These are phyloP conservation scores for Tachina lurida DNA, from an alignment of 2,888 invertebrate species.

Conservation along the genomic window DNA sequence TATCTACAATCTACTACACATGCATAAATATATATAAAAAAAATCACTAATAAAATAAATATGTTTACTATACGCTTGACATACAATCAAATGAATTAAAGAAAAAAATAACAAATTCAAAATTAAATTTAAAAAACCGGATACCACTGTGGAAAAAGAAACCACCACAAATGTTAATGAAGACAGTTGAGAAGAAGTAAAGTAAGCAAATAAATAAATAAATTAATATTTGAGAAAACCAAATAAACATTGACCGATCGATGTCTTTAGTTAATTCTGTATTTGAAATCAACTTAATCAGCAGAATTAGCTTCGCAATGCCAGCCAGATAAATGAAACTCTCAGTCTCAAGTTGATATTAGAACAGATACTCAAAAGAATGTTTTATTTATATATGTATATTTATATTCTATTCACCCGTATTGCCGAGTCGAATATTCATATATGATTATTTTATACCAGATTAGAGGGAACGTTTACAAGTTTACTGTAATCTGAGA, in stretches of 20 bases:
- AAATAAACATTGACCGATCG: conserved; percentile 61
- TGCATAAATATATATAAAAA: conserved; percentile 12
- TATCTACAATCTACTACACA: neutral
- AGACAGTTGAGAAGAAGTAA: conserved; percentile 1
- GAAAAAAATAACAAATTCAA: conserved; percentile 29
- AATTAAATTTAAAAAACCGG: conserved; percentile 41
- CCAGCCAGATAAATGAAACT: conserved; percentile 28
- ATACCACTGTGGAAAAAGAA: conserved; percentile 22
- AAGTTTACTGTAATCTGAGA: too few relatives aligned
- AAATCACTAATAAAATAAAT: conserved; percentile 8
- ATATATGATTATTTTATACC: too few relatives aligned
- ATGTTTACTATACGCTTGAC: neutral
- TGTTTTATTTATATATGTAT: too few relatives aligned
- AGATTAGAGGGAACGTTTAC: too few relatives aligned
- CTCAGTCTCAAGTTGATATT: neutral
- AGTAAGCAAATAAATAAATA: neutral
- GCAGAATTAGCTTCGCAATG: conserved; percentile 39
- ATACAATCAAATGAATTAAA: conserved; percentile 28
- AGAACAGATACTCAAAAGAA: neutral
- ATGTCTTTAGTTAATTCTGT: conserved; percentile 35
- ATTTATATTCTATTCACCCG: too few relatives aligned
- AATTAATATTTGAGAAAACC: conserved; percentile 36
- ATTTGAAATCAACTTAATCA: conserved; percentile 47
- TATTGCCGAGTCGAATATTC: neutral
- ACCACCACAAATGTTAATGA: conserved; percentile 1